Evolutionary conservation across 2,888 invertebrate species (phyloP).

Genomic region (Halictus quadricinctus): DNA sequence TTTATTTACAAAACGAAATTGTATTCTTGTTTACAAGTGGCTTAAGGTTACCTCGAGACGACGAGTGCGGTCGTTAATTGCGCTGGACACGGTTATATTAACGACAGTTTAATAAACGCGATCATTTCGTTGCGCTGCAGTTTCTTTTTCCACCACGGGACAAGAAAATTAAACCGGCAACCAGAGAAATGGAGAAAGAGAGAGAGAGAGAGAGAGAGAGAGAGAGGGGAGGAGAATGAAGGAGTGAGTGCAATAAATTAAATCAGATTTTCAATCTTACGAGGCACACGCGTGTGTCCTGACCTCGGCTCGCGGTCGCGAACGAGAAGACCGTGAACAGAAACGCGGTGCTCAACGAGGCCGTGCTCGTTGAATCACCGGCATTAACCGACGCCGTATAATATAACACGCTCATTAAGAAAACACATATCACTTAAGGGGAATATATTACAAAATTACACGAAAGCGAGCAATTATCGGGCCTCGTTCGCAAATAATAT

Average conservation of each 20-base stretch:
- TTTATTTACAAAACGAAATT: background rate
- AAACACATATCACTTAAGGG: slow-evolving; percentile 49
- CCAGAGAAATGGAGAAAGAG: background rate
- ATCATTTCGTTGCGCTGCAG: slow-evolving; percentile 3
- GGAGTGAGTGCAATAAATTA: slow-evolving; percentile 69
- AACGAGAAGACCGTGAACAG: slow-evolving; percentile 67
- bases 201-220: slow-evolving; percentile 51
- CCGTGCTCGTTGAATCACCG: slow-evolving; percentile 34
- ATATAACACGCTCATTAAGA: slow-evolving; percentile 56
- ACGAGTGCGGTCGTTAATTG: background rate
- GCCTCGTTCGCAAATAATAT: slow-evolving; percentile 16
- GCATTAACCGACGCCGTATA: slow-evolving; percentile 41
- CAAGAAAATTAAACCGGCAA: slow-evolving; percentile 15
- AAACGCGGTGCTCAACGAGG: slow-evolving; percentile 71
- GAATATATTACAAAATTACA: slow-evolving; percentile 48
- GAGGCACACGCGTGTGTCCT: slow-evolving; percentile 69
- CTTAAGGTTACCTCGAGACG: too few species aligned
- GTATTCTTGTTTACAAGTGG: too few species aligned
- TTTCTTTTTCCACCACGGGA: background rate
- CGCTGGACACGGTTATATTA: slow-evolving; percentile 2
- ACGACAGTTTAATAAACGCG: slow-evolving; percentile 11
- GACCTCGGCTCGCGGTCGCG: slow-evolving; percentile 72
- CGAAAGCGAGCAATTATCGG: slow-evolving; percentile 48
- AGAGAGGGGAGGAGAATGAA: slow-evolving; percentile 24
- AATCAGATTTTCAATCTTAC: slow-evolving; percentile 79